Evolutionary conservation across 2,113 vertebrate species (phyloP).

Genomic region (Cyanistes caeruleus): DNA sequence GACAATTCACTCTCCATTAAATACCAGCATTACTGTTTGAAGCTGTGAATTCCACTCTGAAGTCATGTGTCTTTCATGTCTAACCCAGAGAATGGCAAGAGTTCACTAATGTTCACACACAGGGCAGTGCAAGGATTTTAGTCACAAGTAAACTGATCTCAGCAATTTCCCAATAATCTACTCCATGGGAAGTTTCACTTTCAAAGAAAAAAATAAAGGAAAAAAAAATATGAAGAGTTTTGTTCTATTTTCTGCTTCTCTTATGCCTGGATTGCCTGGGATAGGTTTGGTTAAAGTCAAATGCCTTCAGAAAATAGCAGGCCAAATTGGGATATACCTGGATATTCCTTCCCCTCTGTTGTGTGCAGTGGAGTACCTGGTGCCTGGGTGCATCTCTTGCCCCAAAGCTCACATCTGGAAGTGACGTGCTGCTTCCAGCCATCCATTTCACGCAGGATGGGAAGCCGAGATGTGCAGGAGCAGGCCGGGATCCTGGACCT

Average conservation of each 20-base stretch:
- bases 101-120: not conserved
- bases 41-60: not conserved
- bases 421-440: not conserved
- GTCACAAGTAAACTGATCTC: not conserved
- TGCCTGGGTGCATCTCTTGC: not conserved
- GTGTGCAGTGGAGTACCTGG: rapidly evolving
- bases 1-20: not conserved
- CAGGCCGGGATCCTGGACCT: not conserved
- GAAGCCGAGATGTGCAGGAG: not conserved
- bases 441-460: not conserved
- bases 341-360: not conserved
- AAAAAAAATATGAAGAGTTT: not conserved
- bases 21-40: not conserved
- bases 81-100: not conserved
- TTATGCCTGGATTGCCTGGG: not conserved
- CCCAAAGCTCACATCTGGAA: not conserved
- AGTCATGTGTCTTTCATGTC: not conserved
- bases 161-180: not conserved
- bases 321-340: not conserved
- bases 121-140: not conserved
- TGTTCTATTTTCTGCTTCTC: not conserved
- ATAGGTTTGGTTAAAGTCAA: not conserved
- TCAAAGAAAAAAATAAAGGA: not conserved
- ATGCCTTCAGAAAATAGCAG: not conserved
- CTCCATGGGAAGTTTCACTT: not conserved